Evolutionary conservation across 2,888 invertebrate genomes (phyloP).

Genomic region (Magallana nippona): DNA sequence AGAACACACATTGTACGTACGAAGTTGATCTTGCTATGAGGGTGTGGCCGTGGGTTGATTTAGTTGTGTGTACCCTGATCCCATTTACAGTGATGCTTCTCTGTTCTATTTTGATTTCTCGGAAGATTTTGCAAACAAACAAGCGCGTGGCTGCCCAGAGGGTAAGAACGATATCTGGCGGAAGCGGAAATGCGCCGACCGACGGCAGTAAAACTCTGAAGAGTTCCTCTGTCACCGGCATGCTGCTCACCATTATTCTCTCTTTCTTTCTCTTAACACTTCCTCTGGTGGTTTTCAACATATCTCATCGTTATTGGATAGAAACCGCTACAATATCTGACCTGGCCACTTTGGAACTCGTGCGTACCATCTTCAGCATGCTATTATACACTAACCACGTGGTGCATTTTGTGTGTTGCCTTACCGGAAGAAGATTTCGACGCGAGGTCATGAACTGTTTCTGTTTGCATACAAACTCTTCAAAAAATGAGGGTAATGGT

Average conservation of each 20-base stretch:
- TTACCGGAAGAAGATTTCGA: constrained; percentile 67
- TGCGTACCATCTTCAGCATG: constrained; percentile 67
- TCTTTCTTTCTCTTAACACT: constrained; percentile 65
- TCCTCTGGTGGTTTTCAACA: constrained; percentile 65
- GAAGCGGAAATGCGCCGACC: background rate
- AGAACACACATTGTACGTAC: constrained; percentile 36
- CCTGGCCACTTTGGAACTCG: constrained; percentile 57
- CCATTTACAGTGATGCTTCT: constrained; percentile 67
- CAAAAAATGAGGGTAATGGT: background rate
- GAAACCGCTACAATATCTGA: constrained; percentile 45
- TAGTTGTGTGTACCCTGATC: constrained; percentile 63
- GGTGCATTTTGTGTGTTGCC: constrained; percentile 68
- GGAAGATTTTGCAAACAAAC: constrained; percentile 52
- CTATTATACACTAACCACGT: constrained; percentile 68
- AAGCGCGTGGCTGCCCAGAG: constrained; percentile 8
- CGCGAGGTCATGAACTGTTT: constrained; percentile 51
- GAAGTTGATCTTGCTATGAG: constrained; percentile 45
- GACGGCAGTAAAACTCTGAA: background rate
- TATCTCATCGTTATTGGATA: constrained; percentile 61
- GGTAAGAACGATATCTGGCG: background rate
- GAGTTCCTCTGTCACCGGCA: constrained; percentile 54
- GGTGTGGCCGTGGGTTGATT: constrained; percentile 70
- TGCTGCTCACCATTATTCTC: constrained; percentile 63
- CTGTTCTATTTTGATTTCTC: constrained; percentile 65
- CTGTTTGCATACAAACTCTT: background rate